phyloP scores from a whole-genome alignment of 2,113 vertebrate genomes.

The Condylura cristata region DNA sequence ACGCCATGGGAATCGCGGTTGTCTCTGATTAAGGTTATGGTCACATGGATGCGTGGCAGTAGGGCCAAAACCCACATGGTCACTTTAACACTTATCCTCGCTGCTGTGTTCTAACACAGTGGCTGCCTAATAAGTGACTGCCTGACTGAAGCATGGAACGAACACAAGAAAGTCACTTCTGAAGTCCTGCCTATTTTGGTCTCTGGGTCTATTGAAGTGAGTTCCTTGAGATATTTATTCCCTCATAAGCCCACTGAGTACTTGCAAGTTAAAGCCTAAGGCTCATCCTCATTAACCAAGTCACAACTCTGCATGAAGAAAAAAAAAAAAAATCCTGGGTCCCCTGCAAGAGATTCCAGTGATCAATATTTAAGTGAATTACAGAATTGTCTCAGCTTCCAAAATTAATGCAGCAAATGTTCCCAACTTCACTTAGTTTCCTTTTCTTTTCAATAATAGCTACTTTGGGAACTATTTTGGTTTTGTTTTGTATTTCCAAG shows the following conservation, averaged over 20 bases:
- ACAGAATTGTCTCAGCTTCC: neutral
- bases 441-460: neutral
- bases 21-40: constrained; percentile 44
- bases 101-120: constrained; percentile 53
- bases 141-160: constrained; percentile 31
- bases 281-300: neutral
- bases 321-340: neutral
- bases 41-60: constrained; percentile 19
- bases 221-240: constrained; percentile 46
- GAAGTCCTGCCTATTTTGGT: constrained; percentile 7
- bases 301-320: neutral
- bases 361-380: neutral
- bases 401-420: neutral
- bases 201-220: constrained; percentile 16
- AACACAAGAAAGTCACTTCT: constrained; percentile 1
- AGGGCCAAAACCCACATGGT: neutral
- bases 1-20: constrained; percentile 19
- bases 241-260: neutral
- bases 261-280: neutral
- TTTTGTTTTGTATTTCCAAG: neutral
- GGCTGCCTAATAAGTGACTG: constrained; percentile 37
- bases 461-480: neutral
- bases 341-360: neutral
- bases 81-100: constrained; percentile 41
- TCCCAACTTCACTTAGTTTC: neutral